Evolutionary conservation across 1,140 invertebrate genomes (phyloP).

Genomic region (Bombus confusus): DNA sequence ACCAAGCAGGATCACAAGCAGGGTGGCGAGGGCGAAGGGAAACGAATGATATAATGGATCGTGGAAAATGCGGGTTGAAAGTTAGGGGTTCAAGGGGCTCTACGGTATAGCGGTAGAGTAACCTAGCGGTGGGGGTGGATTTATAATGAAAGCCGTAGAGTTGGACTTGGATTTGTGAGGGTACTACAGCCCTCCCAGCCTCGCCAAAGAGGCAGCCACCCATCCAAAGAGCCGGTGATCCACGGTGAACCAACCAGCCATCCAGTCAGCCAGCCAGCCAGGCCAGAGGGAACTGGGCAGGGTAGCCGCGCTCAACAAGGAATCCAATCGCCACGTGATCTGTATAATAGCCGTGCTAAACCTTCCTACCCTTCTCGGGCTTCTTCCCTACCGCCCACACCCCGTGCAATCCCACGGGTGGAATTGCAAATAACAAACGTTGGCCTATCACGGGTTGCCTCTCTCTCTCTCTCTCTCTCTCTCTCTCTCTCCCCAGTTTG

Average conservation of each 20-base stretch:
- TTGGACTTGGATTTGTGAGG: constrained; percentile 81
- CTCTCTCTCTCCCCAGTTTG: constrained; percentile 5
- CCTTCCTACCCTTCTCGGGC: constrained; percentile 57
- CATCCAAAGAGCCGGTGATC: constrained; percentile 51
- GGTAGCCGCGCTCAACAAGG: constrained; percentile 67
- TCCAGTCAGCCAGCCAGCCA: constrained; percentile 51
- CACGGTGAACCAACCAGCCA: constrained; percentile 51
- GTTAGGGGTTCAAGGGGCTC: constrained; percentile 75
- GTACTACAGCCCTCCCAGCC: constrained; percentile 65
- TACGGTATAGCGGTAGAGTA: constrained; percentile 45
- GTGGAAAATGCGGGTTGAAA: constrained; percentile 78
- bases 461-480: constrained; percentile 5
- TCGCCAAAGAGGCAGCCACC: constrained; percentile 48
- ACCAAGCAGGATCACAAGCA: constrained; percentile 32
- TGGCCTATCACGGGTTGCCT: constrained; percentile 68
- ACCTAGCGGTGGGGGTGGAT: constrained; percentile 72
- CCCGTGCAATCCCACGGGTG: constrained; percentile 71
- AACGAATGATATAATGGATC: constrained; percentile 79
- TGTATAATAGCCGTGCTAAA: constrained; percentile 79
- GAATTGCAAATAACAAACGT: constrained; percentile 77
- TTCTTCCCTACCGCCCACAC: constrained; percentile 27
- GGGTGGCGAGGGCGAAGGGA: constrained; percentile 40
- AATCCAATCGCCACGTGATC: constrained; percentile 81
- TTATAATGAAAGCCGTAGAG: constrained; percentile 82
- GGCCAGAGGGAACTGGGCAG: constrained; percentile 36